phyloP scores from a whole-genome alignment of 2,888 invertebrate genomes.

The Tinea trinotella region DNA sequence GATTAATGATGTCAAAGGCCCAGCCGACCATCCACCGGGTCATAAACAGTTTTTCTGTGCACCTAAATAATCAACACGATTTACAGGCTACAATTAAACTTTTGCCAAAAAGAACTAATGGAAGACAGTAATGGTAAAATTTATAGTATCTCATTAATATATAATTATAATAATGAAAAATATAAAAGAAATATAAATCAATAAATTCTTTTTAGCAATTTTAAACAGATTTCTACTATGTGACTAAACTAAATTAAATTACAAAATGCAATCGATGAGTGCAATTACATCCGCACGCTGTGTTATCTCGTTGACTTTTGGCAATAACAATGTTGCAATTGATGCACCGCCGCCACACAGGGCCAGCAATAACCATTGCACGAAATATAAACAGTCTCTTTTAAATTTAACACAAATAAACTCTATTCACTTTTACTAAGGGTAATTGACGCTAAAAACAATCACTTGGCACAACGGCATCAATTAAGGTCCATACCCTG shows the following conservation, averaged over 20 bases:
- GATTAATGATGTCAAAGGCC: too few relatives aligned
- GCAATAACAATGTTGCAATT: conserved; percentile 44
- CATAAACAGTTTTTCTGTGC: conserved; percentile 41
- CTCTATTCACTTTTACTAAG: conserved; percentile 53
- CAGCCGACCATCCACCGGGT: too few relatives aligned
- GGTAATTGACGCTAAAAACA: conserved; percentile 67
- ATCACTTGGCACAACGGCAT: conserved; percentile 73
- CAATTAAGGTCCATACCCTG: conserved; percentile 67
- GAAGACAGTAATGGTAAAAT: conserved; percentile 48
- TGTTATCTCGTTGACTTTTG: conserved; percentile 41
- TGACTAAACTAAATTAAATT: conserved; percentile 56
- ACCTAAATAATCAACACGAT: conserved; percentile 28
- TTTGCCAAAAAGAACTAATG: conserved; percentile 61
- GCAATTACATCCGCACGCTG: conserved; percentile 38
- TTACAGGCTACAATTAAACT: conserved; percentile 60
- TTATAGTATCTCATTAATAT: conserved; percentile 7
- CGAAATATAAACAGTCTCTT: conserved; percentile 52
- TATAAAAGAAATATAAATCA: conserved; percentile 12
- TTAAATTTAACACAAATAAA: conserved; percentile 57
- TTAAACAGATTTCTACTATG: conserved; percentile 42
- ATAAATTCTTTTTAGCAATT: conserved; percentile 43
- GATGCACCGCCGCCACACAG: conserved; percentile 26
- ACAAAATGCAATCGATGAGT: conserved; percentile 63
- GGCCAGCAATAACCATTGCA: conserved; percentile 42
- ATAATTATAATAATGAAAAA: conserved; percentile 6